phyloP scores from a whole-genome alignment of 2,797 vertebrate species.

The Poeciliopsis gracilis region DNA sequence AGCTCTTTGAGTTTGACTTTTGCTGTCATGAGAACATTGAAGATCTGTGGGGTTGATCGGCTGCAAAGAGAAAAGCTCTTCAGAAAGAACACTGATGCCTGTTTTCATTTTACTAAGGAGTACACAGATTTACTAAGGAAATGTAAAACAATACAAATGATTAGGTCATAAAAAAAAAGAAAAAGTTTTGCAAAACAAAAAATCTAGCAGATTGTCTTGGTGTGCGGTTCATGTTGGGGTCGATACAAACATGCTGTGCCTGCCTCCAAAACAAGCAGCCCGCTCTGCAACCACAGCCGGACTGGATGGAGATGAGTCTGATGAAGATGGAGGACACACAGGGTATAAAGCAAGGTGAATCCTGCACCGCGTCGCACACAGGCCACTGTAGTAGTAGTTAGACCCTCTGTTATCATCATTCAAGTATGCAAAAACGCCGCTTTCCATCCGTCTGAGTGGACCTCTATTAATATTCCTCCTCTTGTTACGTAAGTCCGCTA shows the following conservation, averaged over 20 bases:
- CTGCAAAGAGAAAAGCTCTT: neutral
- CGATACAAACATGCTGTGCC: conserved; percentile 16
- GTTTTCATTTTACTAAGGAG: neutral
- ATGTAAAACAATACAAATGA: neutral
- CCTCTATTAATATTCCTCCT: conserved; percentile 72
- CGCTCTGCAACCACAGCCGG: neutral
- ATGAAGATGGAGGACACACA: conserved; percentile 13
- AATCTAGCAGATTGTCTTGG: conserved; percentile 30
- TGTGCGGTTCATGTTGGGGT: conserved; percentile 10
- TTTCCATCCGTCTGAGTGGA: conserved; percentile 55
- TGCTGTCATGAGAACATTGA: neutral
- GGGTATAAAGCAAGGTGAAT: conserved; percentile 16
- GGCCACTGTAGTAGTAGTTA: conserved; percentile 3
- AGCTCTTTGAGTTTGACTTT: neutral
- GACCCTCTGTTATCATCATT: conserved; percentile 14
- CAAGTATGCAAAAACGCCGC: conserved; percentile 32
- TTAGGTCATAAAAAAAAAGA: neutral
- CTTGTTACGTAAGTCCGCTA: conserved; percentile 70
- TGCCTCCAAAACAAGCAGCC: neutral
- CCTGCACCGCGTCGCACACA: conserved; percentile 1
- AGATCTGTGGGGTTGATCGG: neutral
- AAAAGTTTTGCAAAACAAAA: neutral
- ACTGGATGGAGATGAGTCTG: conserved; percentile 11
- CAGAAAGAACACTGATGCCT: neutral
- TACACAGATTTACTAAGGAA: neutral